These are phyloP conservation scores for Nannospalax galili DNA, from an alignment of 2,113 vertebrate genomes.

Conservation along the genomic window DNA sequence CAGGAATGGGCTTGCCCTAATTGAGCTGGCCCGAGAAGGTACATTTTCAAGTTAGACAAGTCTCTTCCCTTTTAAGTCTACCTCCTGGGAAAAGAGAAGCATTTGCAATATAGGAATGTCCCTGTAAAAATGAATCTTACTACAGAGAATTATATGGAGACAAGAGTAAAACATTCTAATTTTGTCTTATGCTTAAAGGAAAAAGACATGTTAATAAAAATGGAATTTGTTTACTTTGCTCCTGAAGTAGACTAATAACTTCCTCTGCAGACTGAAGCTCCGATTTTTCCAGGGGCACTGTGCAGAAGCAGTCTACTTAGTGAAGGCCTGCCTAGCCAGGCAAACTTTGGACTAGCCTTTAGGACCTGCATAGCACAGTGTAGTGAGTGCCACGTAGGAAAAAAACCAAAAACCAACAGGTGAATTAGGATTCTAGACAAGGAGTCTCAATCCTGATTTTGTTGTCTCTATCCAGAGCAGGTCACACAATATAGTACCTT, in stretches of 20 bases:
- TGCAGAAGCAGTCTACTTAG: constrained; percentile 20
- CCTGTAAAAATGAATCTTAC: constrained; percentile 69
- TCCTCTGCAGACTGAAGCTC: background rate
- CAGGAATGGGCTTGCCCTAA: constrained; percentile 80
- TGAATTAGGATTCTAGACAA: background rate
- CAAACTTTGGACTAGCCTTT: background rate
- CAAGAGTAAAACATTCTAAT: constrained; percentile 11
- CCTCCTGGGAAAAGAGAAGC: constrained; percentile 68
- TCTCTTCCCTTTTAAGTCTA: constrained; percentile 68
- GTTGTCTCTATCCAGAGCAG: background rate
- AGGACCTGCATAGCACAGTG: background rate
- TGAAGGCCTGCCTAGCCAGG: background rate
- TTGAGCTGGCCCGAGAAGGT: constrained; percentile 77
- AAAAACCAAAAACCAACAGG: background rate
- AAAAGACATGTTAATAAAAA: constrained; percentile 56
- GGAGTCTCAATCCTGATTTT: background rate
- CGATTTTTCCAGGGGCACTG: background rate
- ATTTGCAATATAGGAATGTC: constrained; percentile 62
- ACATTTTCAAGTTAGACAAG: constrained; percentile 80
- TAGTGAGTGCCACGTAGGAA: background rate
- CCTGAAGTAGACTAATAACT: background rate
- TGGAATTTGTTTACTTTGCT: constrained; percentile 40
- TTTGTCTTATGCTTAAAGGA: constrained; percentile 48
- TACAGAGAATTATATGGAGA: constrained; percentile 53
- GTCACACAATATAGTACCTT: background rate